These are phyloP conservation scores for Tenebrosternarchus preto DNA, from an alignment of 2,113 vertebrate species.

Conservation along the genomic window DNA sequence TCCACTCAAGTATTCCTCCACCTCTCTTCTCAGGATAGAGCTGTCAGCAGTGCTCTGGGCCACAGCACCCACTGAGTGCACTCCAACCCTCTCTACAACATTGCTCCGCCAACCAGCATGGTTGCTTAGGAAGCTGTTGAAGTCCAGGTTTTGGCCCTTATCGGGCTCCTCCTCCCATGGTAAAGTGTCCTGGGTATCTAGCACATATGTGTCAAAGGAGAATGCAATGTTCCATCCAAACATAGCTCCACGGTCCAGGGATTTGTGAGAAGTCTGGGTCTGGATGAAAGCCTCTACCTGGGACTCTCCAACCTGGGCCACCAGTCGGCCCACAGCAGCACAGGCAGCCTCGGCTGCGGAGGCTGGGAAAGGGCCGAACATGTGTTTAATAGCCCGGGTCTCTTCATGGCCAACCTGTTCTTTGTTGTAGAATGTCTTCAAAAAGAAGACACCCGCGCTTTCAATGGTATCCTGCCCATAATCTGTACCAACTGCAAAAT, in stretches of 20 bases:
- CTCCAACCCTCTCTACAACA: slow-evolving; percentile 67
- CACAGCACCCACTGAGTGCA: slow-evolving; percentile 65
- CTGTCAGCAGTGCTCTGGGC: slow-evolving; percentile 58
- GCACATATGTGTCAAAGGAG: slow-evolving; percentile 87
- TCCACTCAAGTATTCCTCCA: slow-evolving; percentile 85
- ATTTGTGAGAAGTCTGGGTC: slow-evolving; percentile 67
- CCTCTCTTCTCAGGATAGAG: slow-evolving; percentile 83
- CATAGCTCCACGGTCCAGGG: slow-evolving; percentile 54
- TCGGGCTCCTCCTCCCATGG: slow-evolving; percentile 68
- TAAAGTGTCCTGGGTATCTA: slow-evolving; percentile 83
- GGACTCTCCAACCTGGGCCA: slow-evolving; percentile 77
- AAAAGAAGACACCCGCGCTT: slow-evolving; percentile 89
- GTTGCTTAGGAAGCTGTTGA: slow-evolving; percentile 82
- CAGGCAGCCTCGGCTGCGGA: slow-evolving; percentile 84
- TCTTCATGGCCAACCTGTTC: slow-evolving; percentile 86
- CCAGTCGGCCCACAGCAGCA: slow-evolving; percentile 76
- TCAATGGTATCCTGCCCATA: slow-evolving; percentile 87
- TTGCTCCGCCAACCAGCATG: slow-evolving; percentile 70
- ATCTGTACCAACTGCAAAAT: slow-evolving; percentile 84
- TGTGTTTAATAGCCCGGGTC: slow-evolving; percentile 88
- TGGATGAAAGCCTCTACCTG: slow-evolving; percentile 78
- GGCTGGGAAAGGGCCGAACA: slow-evolving; percentile 94
- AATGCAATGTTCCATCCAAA: slow-evolving; percentile 90
- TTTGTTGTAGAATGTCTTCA: slow-evolving; percentile 87
- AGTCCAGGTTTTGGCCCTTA: slow-evolving; percentile 74